These are phyloP conservation scores for Onychorhynchus coronatus DNA, from an alignment of 2,113 vertebrate species.

Conservation along the genomic window DNA sequence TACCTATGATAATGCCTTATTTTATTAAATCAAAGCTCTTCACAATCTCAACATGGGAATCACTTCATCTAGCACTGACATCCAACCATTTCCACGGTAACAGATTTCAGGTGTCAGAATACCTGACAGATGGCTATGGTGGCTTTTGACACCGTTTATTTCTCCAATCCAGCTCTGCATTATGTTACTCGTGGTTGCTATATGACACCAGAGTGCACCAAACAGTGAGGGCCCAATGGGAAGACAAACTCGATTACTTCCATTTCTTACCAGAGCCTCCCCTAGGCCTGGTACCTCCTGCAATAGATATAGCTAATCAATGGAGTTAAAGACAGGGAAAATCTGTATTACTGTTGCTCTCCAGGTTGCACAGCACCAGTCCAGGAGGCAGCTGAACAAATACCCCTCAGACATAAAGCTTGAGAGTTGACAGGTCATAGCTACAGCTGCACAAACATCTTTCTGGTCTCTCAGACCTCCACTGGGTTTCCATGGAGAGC, in stretches of 20 bases:
- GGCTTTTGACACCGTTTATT: neutral
- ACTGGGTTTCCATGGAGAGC: neutral
- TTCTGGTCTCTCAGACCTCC: neutral
- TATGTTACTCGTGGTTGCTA: neutral
- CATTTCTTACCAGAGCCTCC: neutral
- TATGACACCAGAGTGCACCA: neutral
- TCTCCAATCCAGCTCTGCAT: neutral
- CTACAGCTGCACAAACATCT: neutral
- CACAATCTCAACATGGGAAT: neutral
- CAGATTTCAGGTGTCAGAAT: neutral
- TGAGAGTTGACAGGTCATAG: neutral
- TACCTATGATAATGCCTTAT: neutral
- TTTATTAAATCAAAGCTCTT: neutral
- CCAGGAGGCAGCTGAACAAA: neutral
- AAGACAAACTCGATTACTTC: neutral
- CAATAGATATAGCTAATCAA: neutral
- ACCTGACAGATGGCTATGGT: neutral
- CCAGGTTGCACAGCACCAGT: neutral
- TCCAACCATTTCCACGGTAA: neutral
- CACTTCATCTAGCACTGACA: neutral
- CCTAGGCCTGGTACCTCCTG: neutral
- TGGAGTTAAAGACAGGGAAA: neutral
- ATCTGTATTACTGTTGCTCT: neutral
- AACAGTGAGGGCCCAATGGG: accelerated
- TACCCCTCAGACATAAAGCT: neutral